phyloP scores from a whole-genome alignment of 1,140 invertebrate genomes.

The Aphelenchoides fujianensis region DNA sequence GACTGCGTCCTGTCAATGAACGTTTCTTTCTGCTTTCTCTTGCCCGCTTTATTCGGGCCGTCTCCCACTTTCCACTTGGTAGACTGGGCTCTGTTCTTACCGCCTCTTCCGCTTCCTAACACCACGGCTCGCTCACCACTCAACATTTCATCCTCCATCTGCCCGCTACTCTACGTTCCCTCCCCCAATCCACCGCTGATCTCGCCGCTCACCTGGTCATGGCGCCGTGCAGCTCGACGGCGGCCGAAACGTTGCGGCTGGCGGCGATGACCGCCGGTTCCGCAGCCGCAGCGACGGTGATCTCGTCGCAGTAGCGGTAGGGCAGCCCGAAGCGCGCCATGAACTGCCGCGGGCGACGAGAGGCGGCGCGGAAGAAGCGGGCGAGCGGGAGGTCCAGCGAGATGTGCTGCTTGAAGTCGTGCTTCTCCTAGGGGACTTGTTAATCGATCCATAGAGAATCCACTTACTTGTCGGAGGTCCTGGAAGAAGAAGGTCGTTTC shows the following conservation, averaged over 20 bases:
- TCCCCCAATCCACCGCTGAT: background rate
- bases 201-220: background rate
- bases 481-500: conserved; percentile 37
- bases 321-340: conserved; percentile 41
- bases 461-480: background rate
- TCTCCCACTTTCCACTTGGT: no score
- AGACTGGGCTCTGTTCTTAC: no score
- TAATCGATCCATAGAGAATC: conserved; percentile 42
- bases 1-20: no score
- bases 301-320: conserved; percentile 57
- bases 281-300: conserved; percentile 53
- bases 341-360: conserved; percentile 39
- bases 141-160: no score
- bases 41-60: no score
- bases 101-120: no score
- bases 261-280: conserved; percentile 47
- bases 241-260: background rate
- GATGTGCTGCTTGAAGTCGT: conserved; percentile 57
- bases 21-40: no score
- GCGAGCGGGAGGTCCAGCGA: conserved; percentile 50
- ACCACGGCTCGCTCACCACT: no score
- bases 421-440: background rate
- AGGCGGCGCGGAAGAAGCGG: conserved; percentile 47
- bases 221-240: background rate
- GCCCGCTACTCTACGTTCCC: no score